These are phyloP conservation scores for Brachypterus glaber DNA, from an alignment of 2,888 invertebrate species.

Conservation along the genomic window DNA sequence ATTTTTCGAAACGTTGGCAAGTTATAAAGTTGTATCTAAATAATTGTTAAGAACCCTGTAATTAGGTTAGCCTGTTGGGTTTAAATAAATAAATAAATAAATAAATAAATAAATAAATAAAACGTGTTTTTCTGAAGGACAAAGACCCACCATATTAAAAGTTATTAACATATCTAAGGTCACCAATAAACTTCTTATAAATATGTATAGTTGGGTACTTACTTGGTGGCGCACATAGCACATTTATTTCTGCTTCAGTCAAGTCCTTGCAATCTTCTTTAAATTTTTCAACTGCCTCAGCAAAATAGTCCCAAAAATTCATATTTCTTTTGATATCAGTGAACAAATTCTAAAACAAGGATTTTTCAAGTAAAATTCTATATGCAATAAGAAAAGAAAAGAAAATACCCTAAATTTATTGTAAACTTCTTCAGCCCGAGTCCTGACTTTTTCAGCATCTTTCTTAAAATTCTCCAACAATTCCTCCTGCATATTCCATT, in stretches of 20 bases:
- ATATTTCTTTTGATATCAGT: conserved; percentile 48
- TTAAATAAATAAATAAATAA: too few species aligned
- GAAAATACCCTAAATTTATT: conserved; percentile 49
- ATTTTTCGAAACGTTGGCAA: too few species aligned
- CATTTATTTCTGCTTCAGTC: conserved; percentile 48
- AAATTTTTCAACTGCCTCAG: conserved; percentile 57
- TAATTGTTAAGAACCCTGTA: too few species aligned
- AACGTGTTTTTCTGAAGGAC: too few species aligned
- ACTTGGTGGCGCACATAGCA: conserved; percentile 57
- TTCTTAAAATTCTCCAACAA: conserved; percentile 54
- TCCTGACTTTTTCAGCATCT: conserved; percentile 60
- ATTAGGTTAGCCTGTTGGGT: too few species aligned
- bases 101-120: too few species aligned
- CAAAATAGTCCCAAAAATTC: conserved; percentile 64
- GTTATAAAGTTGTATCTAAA: too few species aligned
- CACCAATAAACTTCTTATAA: too few species aligned
- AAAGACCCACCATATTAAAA: too few species aligned
- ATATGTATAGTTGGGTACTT: too few species aligned
- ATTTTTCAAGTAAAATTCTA: background rate
- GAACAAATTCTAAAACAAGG: conserved; percentile 47
- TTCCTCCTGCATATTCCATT: conserved; percentile 58
- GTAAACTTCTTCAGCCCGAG: conserved; percentile 55
- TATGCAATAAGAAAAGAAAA: too few species aligned
- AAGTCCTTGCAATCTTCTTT: conserved; percentile 56
- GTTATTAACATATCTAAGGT: too few species aligned